Evolutionary conservation across 2,797 vertebrate species (phyloP), one percentile per base, ranked within the genome.

Genomic region (Acropternis orthonyx): DNA sequence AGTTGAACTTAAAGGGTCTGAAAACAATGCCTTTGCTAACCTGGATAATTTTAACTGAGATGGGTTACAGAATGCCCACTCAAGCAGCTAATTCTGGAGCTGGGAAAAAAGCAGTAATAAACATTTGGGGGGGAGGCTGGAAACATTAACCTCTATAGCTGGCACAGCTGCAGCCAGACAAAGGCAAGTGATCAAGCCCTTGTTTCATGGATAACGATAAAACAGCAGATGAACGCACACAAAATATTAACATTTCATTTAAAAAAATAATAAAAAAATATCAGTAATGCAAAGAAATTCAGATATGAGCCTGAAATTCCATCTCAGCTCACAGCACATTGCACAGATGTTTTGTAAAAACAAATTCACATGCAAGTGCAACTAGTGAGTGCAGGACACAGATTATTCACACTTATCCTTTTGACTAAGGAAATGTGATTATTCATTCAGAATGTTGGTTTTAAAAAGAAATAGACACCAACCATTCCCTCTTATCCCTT

Each of bases 331-430:
- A 68, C 15, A 84, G 95, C 44, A 90, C 9, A 41, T 44, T 93
- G 92, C 94, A 95, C 92, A 95, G 79, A 97, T 96, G 78, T 95
- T 96, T 91, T 93, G 71, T 87, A 79, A 97, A 97, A 96, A 96
- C 95, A 95, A 95, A 96, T 86, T 88, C 41, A 24, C 54, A 67
- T 73, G 46, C 76, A 66, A 92, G 63, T 82, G 77, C 46, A 92
- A 68, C 44, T 44, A 71, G 65, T 85, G 67, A 92, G 41, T 56
- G 55, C 28, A 66, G 51, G 66, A 91, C 0, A 2, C 66, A 79
- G 55, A 85, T 63, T 59, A 34, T 81, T 88, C 72, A n/a, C 30
- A 56, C 68, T 78, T 83, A 52, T 6, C 74, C 37, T 92, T 39
- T 65, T 56, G 24, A 84, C 37, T 90, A 62, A 79, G 80, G 46